Percentiles rank a stretch among this genome's conserved stretches.
Conservation (phyloP, 2,888 invertebrate genomes). For the Coelinius sp. region DNA sequence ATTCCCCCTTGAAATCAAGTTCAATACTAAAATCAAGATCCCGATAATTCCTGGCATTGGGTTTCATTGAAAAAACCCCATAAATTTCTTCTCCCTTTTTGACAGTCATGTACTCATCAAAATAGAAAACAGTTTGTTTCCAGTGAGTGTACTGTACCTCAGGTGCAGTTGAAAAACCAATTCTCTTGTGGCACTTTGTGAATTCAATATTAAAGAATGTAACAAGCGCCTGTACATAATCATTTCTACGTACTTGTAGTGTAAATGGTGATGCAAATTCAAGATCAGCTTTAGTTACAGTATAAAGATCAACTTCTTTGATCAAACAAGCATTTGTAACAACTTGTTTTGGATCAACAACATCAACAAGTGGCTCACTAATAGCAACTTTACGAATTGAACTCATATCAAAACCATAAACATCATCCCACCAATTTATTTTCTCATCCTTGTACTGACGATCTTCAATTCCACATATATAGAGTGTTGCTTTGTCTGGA, state of each 20-base stretch:
- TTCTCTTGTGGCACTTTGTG: conserved; percentile 98
- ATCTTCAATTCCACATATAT: conserved; percentile 94
- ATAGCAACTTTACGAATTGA: conserved; percentile 98
- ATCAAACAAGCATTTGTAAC: conserved; percentile 95
- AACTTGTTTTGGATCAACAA: conserved; percentile 98
- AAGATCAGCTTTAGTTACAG: conserved; percentile 95
- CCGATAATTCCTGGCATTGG: conserved; percentile 96
- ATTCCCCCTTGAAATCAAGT: conserved; percentile 92
- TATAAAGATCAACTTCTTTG: conserved; percentile 98
- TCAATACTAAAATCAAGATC: conserved; percentile 97
- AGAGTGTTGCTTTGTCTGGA: conserved; percentile 93
- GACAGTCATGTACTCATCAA: conserved; percentile 96
- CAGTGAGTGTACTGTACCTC: conserved; percentile 99
- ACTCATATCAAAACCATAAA: conserved; percentile 99
- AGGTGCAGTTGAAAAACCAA: conserved; percentile 98
- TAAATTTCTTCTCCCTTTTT: conserved; percentile 95
- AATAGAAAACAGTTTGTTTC: conserved; percentile 99
- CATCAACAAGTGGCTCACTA: conserved; percentile 97
- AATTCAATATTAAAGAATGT: conserved; percentile 99
- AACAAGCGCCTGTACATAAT: conserved; percentile 97
- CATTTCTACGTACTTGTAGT: conserved; percentile 88
- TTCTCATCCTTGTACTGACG: conserved; percentile 99
- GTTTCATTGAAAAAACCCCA: conserved; percentile 94
- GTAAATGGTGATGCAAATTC: conserved; percentile 92
- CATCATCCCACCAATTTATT: conserved; percentile 99